Base-by-base conservation (phyloP, 2,797 vertebrate species). In the Squalus acanthias region DNA sequence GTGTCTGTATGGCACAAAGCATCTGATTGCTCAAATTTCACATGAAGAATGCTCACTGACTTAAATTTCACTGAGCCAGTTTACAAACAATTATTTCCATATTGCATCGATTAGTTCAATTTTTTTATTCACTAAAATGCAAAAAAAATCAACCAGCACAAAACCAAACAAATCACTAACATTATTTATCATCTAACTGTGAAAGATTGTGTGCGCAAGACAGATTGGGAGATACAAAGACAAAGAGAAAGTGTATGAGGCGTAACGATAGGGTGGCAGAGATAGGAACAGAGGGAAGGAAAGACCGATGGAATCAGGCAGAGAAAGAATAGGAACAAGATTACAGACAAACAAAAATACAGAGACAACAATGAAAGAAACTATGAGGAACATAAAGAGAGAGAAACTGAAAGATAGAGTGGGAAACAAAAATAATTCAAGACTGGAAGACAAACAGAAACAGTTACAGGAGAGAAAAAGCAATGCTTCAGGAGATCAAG, bases 91-190 rank as follows among this genome's bases (percentile, higher is more conserved):
- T 93, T 93, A 69, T 39, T 69, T 20, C 22, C 63, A 93, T 69
- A 39, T 65, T 93, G 65, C n/a, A 93, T 9, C 9, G 20, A 67
- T 39, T 93, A 63, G 63, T n/a, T 69, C 65, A 93, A 93, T 2
- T 39, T 22, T 93, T 67, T 67, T 69, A 93, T 46, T 69, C n/a
- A 39, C 33, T 67, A 46, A 69, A 93, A 93, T 46, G n/a, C 91
- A 69, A 69, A n/a, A 85, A 85, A 85, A 50, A 93, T 46, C 63
- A 69, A 93, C 6, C n/a, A 93, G 63, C 63, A 93, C 91, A 93
- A 93, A 93, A 93, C 17, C 15, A 93, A 67, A 53, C 10, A 91
- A 63, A 13, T 6, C 39, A 20, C 33, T 92, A 1, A n/a, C 20
- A 13, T 63, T 4, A 93, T 24, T 93, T 20, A 67, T 67, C 65